A percentile compares a stretch with the other conserved stretches of the same genome.
These are phyloP conservation scores for Dryocosmus kuriphilus DNA, from an alignment of 2,888 invertebrate species.

Conservation along the genomic window DNA sequence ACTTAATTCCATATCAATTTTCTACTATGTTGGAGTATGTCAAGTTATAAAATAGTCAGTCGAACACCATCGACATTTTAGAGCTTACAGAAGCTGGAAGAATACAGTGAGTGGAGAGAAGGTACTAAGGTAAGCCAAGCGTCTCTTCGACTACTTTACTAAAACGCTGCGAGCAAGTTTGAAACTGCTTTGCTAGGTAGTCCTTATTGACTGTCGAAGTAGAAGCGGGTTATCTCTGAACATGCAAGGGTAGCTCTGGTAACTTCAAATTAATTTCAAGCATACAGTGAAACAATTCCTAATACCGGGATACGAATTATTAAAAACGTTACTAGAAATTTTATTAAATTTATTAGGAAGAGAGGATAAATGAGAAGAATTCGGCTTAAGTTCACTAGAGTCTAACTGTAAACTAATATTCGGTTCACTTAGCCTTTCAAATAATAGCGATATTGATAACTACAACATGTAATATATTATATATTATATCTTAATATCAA, in stretches of 20 bases:
- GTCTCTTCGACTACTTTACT: slow-evolving; percentile 64
- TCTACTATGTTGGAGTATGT: neutral
- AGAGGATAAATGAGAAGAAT: neutral
- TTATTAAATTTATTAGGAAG: neutral
- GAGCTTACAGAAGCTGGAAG: neutral
- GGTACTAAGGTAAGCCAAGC: slow-evolving; percentile 44
- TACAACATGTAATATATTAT: neutral
- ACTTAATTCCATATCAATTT: neutral
- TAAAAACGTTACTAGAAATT: neutral
- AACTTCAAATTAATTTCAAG: slow-evolving; percentile 75
- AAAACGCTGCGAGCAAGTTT: slow-evolving; percentile 65
- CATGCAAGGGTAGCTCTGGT: slow-evolving; percentile 68
- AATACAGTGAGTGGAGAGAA: slow-evolving; percentile 4
- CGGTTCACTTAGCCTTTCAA: too few species aligned
- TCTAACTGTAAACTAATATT: too few species aligned
- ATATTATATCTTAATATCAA: neutral
- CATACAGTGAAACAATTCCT: slow-evolving; percentile 55
- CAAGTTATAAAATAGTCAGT: neutral
- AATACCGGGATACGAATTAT: slow-evolving; percentile 25
- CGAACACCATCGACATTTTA: neutral
- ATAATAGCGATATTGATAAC: too few species aligned
- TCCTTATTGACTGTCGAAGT: slow-evolving; percentile 73
- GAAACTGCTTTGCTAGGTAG: slow-evolving; percentile 72
- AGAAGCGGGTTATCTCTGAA: slow-evolving; percentile 63
- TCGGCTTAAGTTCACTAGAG: too few species aligned